These are phyloP conservation scores for Labia minor DNA, from an alignment of 2,888 invertebrate species.

Conservation along the genomic window DNA sequence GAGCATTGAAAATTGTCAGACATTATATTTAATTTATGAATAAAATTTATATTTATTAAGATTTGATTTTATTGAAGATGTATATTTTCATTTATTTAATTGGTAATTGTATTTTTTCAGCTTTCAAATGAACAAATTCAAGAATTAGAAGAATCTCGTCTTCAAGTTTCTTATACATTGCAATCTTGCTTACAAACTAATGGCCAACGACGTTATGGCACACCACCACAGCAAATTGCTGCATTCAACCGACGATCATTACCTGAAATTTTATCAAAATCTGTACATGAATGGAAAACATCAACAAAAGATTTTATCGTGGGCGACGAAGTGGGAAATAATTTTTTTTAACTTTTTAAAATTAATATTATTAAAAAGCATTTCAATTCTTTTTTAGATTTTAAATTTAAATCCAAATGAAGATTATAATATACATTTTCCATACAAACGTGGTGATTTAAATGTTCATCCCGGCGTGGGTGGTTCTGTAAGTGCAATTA, in stretches of 20 bases:
- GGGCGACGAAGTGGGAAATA: constrained; percentile 68
- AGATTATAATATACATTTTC: constrained; percentile 80
- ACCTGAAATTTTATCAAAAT: constrained; percentile 52
- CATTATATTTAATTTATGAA: too few species aligned
- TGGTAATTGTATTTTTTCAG: too few species aligned
- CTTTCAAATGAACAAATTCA: constrained; percentile 56
- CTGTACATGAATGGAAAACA: constrained; percentile 51
- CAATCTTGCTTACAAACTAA: constrained; percentile 77
- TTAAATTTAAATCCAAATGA: constrained; percentile 55
- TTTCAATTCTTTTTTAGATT: constrained; percentile 38
- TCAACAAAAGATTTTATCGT: constrained; percentile 55
- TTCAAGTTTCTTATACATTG: constrained; percentile 74
- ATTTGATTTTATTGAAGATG: too few species aligned
- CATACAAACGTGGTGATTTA: constrained; percentile 75
- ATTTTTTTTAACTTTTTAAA: constrained; percentile 16
- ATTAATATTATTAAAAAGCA: neutral
- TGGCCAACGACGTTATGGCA: constrained; percentile 66
- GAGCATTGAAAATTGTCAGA: too few species aligned
- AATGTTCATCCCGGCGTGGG: constrained; percentile 75
- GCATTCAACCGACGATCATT: constrained; percentile 71
- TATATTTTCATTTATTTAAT: neutral
- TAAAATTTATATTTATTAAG: too few species aligned
- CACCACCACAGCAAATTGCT: constrained; percentile 80
- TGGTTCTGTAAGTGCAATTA: constrained; percentile 71
- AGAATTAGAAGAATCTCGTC: constrained; percentile 72